Base-by-base conservation (phyloP, 2,797 vertebrate species). In the Malurus leucopterus region DNA sequence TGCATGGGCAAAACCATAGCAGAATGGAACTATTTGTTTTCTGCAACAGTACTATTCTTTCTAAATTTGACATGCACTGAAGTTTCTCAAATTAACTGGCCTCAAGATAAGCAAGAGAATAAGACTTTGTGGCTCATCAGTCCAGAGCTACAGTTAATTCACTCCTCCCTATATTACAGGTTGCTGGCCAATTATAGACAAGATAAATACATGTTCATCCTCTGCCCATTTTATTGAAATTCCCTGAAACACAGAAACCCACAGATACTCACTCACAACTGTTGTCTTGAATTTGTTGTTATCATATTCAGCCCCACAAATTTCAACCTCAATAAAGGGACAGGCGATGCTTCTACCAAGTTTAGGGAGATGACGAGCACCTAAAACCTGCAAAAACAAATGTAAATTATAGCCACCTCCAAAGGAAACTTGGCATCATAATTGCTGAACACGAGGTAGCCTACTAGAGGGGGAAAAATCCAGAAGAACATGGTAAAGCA, bases 301-400 rank as follows among this genome's bases (percentile, higher is more conserved):
- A 53, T 99, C 99, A 1, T 97, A 97, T 79, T 99, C 98, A 3
- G 96, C 91, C 30, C 99, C 99, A n/a, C 98, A 99, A 84, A 99
- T 96, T 92, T 99, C 99, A 6, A 99, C 96, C 94, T 99, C 99
- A 36, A 99, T 98, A 69, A 99, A 99, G 8, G 99, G 99, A 90
- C 99, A 99, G 24, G 98, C 97, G 0, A 99, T 99, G 90, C 98
- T 99, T 74, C 99, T 98, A 13, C 98, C 98, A 7, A 93, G 97
- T 80, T 99, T 99, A 16, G 99, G 99, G 13, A 99, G 98, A 92
- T 99, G 99, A 62, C 99, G 97, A 84, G 99, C 99, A 51, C 98
- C 99, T 6, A 99, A 98, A 71, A 99, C 98, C 99, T 99, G 87
- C 82, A 91, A 88, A 47, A 51, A 23, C 59, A 79, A 61, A 8